Evolutionary conservation across 2,797 vertebrate genomes (phyloP).

Genomic region (Notamacropus eugenii): DNA sequence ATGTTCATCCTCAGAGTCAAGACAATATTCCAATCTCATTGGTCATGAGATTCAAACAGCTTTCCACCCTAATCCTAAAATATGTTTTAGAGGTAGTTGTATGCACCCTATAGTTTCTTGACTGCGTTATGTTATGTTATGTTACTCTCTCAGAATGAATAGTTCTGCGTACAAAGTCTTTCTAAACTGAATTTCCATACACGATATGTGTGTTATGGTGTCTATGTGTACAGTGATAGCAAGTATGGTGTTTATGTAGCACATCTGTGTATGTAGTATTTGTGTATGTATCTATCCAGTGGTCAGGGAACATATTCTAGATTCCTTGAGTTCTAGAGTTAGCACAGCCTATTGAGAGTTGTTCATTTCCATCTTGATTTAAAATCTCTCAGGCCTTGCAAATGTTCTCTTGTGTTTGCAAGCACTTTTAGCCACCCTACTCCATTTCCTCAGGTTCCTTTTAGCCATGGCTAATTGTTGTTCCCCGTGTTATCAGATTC

Average conservation of each 20-base stretch:
- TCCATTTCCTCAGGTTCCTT: constrained; percentile 3
- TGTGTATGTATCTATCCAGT: background rate
- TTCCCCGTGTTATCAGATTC: background rate
- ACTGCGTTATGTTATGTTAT: background rate
- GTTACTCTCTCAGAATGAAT: background rate
- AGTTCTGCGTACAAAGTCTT: background rate
- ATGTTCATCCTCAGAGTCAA: background rate
- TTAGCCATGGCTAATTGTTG: constrained; percentile 13
- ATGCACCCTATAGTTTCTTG: background rate
- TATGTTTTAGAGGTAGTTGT: background rate
- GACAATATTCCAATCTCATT: background rate
- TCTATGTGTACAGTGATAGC: background rate
- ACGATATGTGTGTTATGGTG: background rate
- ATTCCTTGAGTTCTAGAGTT: background rate
- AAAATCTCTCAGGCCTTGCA: constrained; percentile 12
- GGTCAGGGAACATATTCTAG: background rate
- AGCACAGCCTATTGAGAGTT: background rate
- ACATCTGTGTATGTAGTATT: background rate
- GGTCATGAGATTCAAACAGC: background rate
- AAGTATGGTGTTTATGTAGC: background rate
- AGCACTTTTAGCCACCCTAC: background rate
- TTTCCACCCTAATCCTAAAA: background rate
- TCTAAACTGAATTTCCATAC: background rate
- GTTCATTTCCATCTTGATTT: constrained; percentile 42
- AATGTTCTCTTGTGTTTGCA: constrained; percentile 12